A percentile compares a stretch with the other conserved stretches of the same genome.
phyloP scores from a whole-genome alignment of 2,888 invertebrate genomes.

The Drosophila mimica region DNA sequence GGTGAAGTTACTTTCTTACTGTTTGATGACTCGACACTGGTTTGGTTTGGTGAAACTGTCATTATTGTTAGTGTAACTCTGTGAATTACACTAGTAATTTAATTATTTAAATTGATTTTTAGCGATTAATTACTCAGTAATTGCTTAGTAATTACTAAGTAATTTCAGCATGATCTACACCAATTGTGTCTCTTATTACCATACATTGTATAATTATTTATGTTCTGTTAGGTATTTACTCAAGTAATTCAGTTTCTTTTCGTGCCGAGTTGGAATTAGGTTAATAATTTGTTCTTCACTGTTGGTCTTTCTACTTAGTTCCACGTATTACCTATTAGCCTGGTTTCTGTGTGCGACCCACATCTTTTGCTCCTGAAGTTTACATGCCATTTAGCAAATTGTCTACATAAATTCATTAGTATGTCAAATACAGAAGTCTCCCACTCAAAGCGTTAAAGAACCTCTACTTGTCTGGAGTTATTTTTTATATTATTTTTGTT shows the following conservation, averaged over 20 bases:
- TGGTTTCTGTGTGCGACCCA: constrained; percentile 13
- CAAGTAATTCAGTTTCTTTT: background rate
- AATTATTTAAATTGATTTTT: background rate
- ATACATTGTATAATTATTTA: background rate
- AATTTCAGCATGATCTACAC: constrained; percentile 1
- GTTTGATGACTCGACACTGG: constrained; percentile 1
- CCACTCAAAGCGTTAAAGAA: constrained; percentile 3
- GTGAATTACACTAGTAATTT: background rate
- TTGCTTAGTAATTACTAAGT: background rate
- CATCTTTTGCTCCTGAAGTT: constrained; percentile 35
- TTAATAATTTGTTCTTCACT: constrained; percentile 1
- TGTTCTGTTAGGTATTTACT: background rate
- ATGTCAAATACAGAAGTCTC: constrained; percentile 42
- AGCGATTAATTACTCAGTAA: background rate
- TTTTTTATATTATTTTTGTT: background rate
- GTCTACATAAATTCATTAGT: constrained; percentile 70
- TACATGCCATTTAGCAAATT: constrained; percentile 59
- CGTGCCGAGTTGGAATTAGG: constrained; percentile 8
- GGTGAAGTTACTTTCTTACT: constrained; percentile 33
- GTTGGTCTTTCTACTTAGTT: background rate
- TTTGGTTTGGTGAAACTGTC: background rate
- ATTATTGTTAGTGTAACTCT: background rate
- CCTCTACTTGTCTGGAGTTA: constrained; percentile 9
- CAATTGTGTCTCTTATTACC: background rate
- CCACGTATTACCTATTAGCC: background rate